These are phyloP conservation scores for Phycodurus eques DNA, from an alignment of 2,113 vertebrate genomes.

Conservation along the genomic window DNA sequence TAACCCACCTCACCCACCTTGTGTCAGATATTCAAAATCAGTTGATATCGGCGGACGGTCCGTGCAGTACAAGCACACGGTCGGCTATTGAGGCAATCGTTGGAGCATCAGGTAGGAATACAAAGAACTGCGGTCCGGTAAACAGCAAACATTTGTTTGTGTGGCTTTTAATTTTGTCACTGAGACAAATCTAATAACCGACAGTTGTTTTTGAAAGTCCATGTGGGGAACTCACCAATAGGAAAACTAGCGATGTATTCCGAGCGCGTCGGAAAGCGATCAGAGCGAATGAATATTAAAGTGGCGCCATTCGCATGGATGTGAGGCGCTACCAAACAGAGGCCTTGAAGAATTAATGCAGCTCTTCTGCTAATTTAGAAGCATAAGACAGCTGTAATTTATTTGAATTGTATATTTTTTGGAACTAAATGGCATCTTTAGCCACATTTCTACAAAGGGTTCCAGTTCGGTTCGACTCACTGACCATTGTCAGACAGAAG, in stretches of 20 bases:
- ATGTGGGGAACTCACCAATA: slow-evolving; percentile 22
- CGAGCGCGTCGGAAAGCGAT: slow-evolving; percentile 25
- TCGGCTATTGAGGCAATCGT: not conserved
- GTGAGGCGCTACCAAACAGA: slow-evolving; percentile 3
- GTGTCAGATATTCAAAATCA: no score
- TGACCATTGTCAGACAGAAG: no score
- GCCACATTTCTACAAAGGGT: not conserved
- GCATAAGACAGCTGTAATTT: slow-evolving; percentile 4
- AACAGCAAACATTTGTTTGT: not conserved
- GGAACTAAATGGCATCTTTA: not conserved
- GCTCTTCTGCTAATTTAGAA: slow-evolving; percentile 1
- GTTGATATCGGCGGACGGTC: not conserved
- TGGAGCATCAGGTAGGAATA: not conserved
- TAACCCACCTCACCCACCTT: no score
- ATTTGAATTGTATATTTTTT: not conserved
- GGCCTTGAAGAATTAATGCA: slow-evolving; percentile 14
- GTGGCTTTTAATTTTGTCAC: slow-evolving; percentile 2
- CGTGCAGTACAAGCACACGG: not conserved
- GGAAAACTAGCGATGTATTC: slow-evolving; percentile 19
- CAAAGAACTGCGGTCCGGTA: not conserved
- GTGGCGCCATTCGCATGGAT: slow-evolving; percentile 14
- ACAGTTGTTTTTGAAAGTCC: slow-evolving; percentile 25
- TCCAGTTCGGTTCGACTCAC: not conserved
- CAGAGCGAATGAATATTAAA: slow-evolving; percentile 40
- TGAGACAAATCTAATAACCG: slow-evolving; percentile 17